Evolutionary conservation across 2,888 invertebrate genomes (phyloP), one percentile per base, ranked within the genome.

Genomic region (Willowsia nigromaculata): DNA sequence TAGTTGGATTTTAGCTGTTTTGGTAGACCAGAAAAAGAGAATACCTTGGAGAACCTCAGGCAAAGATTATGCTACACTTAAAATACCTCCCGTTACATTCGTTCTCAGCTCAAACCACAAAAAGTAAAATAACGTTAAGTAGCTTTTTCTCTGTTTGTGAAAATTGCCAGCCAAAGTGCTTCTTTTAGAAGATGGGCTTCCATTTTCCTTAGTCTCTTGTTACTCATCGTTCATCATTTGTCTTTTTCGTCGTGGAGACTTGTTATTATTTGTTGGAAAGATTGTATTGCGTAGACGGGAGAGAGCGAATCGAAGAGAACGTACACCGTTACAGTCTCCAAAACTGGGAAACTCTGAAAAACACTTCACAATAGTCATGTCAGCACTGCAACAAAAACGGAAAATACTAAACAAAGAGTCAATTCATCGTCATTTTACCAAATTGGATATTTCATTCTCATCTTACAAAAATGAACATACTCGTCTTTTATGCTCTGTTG

Each of bases 181-280:
- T 47, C 68, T 68, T 62, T 47, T 40, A 27, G 53, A 11, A 22
- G 74, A 85, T 59, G 59, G 84, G 40, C 56, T 85, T 85, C 47
- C 74, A 27, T 40, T 40, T 56, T 62, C 59, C 30, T 11, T 18
- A 15, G 40, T 40, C 78, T 85, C 78, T 43, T 85, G 78, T 62
- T 68, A 68, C 87, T 87, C 81, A 71, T 87, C 74, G 22, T 71
- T 87, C 87, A 87, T 87, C 87, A 82, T 87, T 81, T 87, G 87
- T 87, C 87, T 87, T 74, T 81, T 40, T 68, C 82, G 47, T 80
- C 80, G 68, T 50, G 68, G 74, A 74, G 56, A 87, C 81, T 56
- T 86, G 62, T 81, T 71, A 82, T 82, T 86, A 68, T 65, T n/a
- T 76, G 74, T 18, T 50, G 22, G 27, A 71, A 47, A 43, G 11